Conservation (phyloP, 2,113 vertebrate genomes). For the Psittacula cyanocephala region DNA sequence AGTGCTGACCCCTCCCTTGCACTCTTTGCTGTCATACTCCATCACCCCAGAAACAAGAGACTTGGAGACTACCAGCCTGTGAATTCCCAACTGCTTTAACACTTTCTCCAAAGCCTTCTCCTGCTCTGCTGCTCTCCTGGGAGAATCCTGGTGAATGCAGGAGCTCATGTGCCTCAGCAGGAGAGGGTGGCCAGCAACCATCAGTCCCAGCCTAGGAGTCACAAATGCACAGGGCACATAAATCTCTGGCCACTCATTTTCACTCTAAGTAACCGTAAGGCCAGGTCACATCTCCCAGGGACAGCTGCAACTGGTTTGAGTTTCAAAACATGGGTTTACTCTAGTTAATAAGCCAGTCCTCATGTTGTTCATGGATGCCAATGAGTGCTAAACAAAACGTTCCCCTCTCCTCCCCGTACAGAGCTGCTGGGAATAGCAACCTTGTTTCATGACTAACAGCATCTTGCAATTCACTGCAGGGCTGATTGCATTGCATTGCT, state of each 20-base stretch:
- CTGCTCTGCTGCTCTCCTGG: background rate
- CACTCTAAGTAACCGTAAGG: too few species aligned
- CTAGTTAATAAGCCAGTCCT: background rate
- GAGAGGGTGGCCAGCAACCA: background rate
- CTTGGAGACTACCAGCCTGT: background rate
- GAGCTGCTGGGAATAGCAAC: slow-evolving; percentile 5
- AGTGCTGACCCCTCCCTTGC: background rate
- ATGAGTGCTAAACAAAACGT: background rate
- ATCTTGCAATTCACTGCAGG: slow-evolving; percentile 6
- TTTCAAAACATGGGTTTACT: background rate
- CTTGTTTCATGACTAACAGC: slow-evolving; percentile 18
- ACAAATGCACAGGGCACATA: fast-evolving
- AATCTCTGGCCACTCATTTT: background rate
- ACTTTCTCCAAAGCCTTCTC: background rate
- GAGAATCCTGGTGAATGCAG: background rate
- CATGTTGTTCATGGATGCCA: background rate
- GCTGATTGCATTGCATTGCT: slow-evolving; percentile 20
- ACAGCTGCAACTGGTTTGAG: background rate
- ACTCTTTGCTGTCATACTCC: background rate
- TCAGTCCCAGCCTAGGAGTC: background rate
- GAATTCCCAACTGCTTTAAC: background rate
- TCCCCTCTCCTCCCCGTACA: background rate
- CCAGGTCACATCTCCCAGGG: background rate
- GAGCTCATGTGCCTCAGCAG: fast-evolving
- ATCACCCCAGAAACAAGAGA: background rate